These are phyloP conservation scores for Pygmarrhopalites habei DNA, from an alignment of 1,140 invertebrate genomes.

Conservation along the genomic window DNA sequence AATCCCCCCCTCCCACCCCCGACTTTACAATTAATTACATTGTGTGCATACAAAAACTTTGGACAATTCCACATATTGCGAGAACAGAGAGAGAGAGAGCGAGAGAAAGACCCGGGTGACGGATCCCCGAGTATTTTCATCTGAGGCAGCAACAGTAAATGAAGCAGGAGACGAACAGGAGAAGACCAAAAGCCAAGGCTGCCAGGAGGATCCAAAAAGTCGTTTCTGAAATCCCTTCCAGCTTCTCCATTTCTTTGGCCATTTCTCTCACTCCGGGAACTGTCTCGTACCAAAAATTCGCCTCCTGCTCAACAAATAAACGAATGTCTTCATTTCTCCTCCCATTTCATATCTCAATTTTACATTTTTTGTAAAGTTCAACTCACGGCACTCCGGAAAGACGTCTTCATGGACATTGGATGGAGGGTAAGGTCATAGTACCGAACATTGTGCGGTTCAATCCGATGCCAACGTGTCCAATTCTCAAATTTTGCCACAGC, in stretches of 20 bases:
- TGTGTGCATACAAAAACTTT: too few relatives aligned
- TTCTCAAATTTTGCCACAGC: conserved; percentile 1
- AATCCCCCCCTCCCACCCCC: too few relatives aligned
- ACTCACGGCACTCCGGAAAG: neutral
- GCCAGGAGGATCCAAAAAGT: neutral
- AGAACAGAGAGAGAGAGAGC: too few relatives aligned
- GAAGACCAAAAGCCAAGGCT: neutral
- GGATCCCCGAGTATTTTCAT: too few relatives aligned
- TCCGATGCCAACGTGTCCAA: neutral
- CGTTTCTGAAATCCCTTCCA: neutral
- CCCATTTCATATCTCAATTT: too few relatives aligned
- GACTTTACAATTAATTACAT: too few relatives aligned
- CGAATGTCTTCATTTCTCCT: neutral
- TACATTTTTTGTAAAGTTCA: too few relatives aligned
- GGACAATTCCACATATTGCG: too few relatives aligned
- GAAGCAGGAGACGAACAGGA: neutral
- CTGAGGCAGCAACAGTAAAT: neutral
- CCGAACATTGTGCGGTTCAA: neutral
- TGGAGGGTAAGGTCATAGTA: neutral
- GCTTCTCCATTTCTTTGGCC: neutral
- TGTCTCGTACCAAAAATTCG: neutral
- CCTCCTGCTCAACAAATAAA: neutral
- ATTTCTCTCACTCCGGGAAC: neutral
- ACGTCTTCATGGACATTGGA: neutral
- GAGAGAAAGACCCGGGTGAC: too few relatives aligned